Conservation (phyloP, 2,888 invertebrate species). For the Acronicta psi region DNA sequence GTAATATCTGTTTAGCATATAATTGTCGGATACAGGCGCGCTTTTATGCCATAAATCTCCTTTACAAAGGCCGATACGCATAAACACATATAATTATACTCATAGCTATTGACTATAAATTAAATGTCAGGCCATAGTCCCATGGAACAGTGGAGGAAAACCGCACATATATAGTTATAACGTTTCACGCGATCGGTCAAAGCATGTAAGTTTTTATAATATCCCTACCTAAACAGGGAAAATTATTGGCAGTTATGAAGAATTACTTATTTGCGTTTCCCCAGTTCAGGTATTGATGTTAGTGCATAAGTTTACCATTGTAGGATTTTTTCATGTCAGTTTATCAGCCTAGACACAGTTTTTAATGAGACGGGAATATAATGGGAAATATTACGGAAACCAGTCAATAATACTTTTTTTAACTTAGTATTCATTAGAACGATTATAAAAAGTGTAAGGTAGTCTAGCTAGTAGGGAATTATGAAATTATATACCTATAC, state of each 20-base stretch:
- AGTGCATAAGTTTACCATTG: no score
- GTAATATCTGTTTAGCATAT: conserved; percentile 75
- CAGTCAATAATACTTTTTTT: no score
- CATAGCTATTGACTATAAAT: conserved; percentile 56
- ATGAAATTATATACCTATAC: no score
- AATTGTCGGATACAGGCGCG: conserved; percentile 78
- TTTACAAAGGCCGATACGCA: conserved; percentile 68
- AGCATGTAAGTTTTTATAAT: conserved; percentile 14
- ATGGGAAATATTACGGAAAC: no score
- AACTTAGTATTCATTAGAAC: no score
- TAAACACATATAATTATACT: conserved; percentile 43
- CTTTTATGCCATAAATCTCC: conserved; percentile 77
- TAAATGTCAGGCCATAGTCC: conserved; percentile 49
- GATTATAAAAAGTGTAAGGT: no score
- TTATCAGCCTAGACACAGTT: no score
- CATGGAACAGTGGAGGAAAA: conserved; percentile 56
- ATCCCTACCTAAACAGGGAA: conserved; percentile 17
- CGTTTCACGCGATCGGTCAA: conserved; percentile 38
- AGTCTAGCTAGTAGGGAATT: no score
- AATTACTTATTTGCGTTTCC: neutral
- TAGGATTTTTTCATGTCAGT: no score
- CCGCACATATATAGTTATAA: conserved; percentile 36
- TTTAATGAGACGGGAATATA: no score
- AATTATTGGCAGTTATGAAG: conserved; percentile 25
- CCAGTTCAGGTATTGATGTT: no score